Percentiles rank a stretch among this genome's conserved stretches.
These are phyloP conservation scores for Drosophila hydei DNA, from an alignment of 1,140 invertebrate species.

Conservation along the genomic window DNA sequence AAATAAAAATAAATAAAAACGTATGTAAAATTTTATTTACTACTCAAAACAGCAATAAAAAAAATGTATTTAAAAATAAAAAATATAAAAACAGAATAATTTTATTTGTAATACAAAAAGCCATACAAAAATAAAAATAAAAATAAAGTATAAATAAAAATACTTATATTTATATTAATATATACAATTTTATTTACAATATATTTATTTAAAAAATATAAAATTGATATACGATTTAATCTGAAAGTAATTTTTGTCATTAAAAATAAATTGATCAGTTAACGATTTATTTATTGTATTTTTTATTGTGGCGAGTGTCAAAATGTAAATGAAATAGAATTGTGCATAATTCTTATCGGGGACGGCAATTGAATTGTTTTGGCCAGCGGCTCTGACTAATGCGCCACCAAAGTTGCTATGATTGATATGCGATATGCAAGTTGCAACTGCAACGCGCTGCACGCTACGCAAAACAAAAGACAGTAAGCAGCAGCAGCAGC, in stretches of 20 bases:
- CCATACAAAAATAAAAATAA: too few species aligned
- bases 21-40: too few species aligned
- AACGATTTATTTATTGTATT: neutral
- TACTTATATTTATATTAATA: too few species aligned
- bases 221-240: neutral
- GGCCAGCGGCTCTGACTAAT: slow-evolving; percentile 73
- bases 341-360: slow-evolving; percentile 72
- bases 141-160: too few species aligned
- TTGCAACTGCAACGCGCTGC: slow-evolving; percentile 23
- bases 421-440: slow-evolving; percentile 62
- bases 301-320: slow-evolving; percentile 57
- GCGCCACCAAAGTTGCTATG: slow-evolving; percentile 74
- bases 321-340: slow-evolving; percentile 79
- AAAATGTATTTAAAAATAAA: too few species aligned
- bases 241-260: slow-evolving; percentile 2
- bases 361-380: slow-evolving; percentile 73
- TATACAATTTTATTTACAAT: too few species aligned
- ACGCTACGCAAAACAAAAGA: slow-evolving; percentile 42
- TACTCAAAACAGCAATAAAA: too few species aligned
- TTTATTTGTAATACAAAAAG: too few species aligned
- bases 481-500: slow-evolving; percentile 21
- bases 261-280: neutral
- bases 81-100: too few species aligned
- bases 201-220: too few species aligned
- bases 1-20: too few species aligned